These are phyloP conservation scores for Hydriomena furcata DNA, from an alignment of 2,888 invertebrate genomes.

Conservation along the genomic window DNA sequence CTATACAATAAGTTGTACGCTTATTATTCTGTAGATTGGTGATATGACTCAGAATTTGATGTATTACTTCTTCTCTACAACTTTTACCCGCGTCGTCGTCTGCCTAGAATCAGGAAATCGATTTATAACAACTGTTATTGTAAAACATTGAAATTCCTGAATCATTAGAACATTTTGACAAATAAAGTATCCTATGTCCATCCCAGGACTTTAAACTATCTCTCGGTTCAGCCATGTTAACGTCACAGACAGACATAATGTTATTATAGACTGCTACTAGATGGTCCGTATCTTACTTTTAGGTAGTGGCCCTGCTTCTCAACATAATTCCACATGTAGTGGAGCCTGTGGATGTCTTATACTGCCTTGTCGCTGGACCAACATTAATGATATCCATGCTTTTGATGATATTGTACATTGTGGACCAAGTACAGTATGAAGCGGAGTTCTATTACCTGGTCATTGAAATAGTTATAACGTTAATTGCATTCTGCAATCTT, in stretches of 20 bases:
- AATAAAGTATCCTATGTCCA: too few species aligned
- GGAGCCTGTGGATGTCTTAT: conserved; percentile 59
- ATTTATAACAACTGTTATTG: too few species aligned
- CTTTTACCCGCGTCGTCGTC: background rate
- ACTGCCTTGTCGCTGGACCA: conserved; percentile 68
- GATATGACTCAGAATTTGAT: background rate
- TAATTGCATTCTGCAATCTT: conserved; percentile 50
- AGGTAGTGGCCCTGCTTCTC: conserved; percentile 76
- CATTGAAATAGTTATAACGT: conserved; percentile 53
- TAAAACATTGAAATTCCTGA: too few species aligned
- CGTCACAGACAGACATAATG: too few species aligned
- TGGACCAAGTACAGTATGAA: conserved; percentile 72
- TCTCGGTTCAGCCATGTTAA: too few species aligned
- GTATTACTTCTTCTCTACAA: too few species aligned
- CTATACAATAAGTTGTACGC: conserved; percentile 49
- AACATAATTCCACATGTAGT: conserved; percentile 71
- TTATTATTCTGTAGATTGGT: conserved; percentile 53
- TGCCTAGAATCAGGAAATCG: too few species aligned
- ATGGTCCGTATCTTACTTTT: conserved; percentile 64
- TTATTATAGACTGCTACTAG: conserved; percentile 33
- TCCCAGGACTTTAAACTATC: too few species aligned
- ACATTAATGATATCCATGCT: conserved; percentile 69
- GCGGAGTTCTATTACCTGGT: conserved; percentile 66
- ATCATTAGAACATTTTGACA: too few species aligned
- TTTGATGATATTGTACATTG: conserved; percentile 69